These are phyloP conservation scores for Lasioglossum figueresi DNA, from an alignment of 2,888 invertebrate genomes.

Conservation along the genomic window DNA sequence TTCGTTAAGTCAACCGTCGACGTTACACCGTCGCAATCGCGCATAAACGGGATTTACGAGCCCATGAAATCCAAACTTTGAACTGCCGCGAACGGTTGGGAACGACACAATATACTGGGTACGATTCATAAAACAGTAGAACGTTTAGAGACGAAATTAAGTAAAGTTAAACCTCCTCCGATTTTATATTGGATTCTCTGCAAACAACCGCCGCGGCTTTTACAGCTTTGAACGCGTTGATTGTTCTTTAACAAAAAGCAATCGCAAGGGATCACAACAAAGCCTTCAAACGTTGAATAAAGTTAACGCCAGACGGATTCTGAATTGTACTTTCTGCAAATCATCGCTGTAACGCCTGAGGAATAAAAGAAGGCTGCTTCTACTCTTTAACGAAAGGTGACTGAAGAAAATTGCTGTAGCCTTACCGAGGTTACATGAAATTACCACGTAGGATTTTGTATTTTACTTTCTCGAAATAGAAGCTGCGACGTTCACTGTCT, in stretches of 20 bases:
- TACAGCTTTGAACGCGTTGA: not conserved
- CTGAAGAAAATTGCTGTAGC: not conserved
- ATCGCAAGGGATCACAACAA: not conserved
- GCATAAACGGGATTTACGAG: not conserved
- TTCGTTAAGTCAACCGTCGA: not conserved
- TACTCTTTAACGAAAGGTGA: not conserved
- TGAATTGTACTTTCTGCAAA: not conserved
- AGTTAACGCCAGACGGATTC: not conserved
- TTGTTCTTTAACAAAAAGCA: not conserved
- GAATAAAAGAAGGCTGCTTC: not conserved
- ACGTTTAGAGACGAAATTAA: not conserved
- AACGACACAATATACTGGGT: not conserved
- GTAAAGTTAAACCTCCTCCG: not conserved
- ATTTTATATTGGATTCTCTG: not conserved
- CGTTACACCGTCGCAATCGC: not conserved
- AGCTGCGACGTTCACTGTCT: not conserved
- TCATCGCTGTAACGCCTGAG: not conserved
- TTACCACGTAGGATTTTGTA: not conserved
- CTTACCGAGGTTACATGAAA: not conserved
- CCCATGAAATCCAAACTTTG: not conserved
- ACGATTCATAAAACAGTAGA: not conserved
- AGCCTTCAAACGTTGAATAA: not conserved
- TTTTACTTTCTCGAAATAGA: not conserved
- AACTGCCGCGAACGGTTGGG: not conserved
- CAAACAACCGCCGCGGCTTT: not conserved